Evolutionary conservation across 2,113 vertebrate species (phyloP).

Genomic region (Mirza zaza): DNA sequence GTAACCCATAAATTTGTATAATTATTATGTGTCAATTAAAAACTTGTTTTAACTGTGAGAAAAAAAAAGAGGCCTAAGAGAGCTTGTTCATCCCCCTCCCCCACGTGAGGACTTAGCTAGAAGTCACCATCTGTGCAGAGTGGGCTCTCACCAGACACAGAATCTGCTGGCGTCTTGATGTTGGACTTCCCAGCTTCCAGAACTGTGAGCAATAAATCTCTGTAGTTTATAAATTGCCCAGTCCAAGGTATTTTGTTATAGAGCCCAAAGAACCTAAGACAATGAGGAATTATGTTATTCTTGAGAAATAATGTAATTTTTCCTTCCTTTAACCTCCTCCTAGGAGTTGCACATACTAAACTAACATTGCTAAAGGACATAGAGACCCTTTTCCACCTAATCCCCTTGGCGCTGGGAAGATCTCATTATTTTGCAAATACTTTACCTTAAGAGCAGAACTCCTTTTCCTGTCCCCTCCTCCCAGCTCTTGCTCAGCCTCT

Average conservation of each 20-base stretch:
- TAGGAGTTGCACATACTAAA: background rate
- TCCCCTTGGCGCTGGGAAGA: background rate
- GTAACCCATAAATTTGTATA: background rate
- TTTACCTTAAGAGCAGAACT: background rate
- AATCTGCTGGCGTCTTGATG: background rate
- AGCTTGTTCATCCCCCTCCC: background rate
- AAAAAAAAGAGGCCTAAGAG: background rate
- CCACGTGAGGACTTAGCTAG: background rate
- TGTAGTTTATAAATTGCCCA: background rate
- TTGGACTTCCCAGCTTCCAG: background rate
- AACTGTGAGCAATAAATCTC: background rate
- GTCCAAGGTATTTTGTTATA: background rate
- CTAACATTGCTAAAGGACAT: background rate
- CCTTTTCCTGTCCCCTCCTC: background rate
- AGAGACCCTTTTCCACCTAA: background rate
- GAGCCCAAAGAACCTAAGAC: background rate
- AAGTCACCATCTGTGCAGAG: background rate
- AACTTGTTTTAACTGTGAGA: background rate
- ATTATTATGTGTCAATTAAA: background rate
- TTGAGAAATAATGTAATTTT: background rate
- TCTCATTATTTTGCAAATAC: background rate
- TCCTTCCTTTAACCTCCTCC: background rate
- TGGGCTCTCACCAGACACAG: background rate
- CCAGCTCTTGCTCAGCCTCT: background rate
- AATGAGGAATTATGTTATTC: conserved; percentile 3